These are phyloP conservation scores for Patiria pectinifera DNA, from an alignment of 53 echinoderm and acorn worm species.

Conservation along the genomic window DNA sequence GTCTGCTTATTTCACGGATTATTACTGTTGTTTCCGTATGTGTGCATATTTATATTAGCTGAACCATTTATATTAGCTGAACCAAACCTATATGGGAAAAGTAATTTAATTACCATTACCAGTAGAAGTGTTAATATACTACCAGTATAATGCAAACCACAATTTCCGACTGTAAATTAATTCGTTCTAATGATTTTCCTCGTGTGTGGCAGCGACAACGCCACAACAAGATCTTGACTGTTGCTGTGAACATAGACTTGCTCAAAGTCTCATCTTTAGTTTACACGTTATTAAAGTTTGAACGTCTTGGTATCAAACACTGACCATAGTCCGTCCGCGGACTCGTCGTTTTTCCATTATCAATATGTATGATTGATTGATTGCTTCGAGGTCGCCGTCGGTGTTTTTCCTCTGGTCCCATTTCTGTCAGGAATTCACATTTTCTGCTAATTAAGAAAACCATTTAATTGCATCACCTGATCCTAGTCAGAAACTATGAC, in stretches of 20 bases:
- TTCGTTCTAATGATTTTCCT: not conserved
- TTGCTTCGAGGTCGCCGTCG: no score
- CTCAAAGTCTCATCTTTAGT: not conserved
- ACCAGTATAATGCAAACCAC: not conserved
- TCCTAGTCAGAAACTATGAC: no score
- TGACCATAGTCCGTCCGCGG: no score
- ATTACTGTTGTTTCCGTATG: not conserved
- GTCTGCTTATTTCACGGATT: not conserved
- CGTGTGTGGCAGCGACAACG: not conserved
- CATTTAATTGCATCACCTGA: no score
- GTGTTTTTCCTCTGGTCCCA: no score
- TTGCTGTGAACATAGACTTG: not conserved
- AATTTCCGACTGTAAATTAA: slow-evolving; percentile 14
- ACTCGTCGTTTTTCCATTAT: no score
- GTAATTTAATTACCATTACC: slow-evolving; percentile 10
- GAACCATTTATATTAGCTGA: not conserved
- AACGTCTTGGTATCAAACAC: no score
- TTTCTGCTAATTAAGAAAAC: no score
- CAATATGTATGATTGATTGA: no score
- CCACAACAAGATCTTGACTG: not conserved
- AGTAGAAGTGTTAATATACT: not conserved
- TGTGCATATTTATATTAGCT: not conserved
- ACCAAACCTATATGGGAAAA: not conserved
- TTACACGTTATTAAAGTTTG: not conserved
- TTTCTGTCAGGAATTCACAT: no score